Percentiles rank a stretch among this genome's conserved stretches.
Evolutionary conservation across 2,888 invertebrate genomes (phyloP).

Genomic region (Habrosyne pyritoides): DNA sequence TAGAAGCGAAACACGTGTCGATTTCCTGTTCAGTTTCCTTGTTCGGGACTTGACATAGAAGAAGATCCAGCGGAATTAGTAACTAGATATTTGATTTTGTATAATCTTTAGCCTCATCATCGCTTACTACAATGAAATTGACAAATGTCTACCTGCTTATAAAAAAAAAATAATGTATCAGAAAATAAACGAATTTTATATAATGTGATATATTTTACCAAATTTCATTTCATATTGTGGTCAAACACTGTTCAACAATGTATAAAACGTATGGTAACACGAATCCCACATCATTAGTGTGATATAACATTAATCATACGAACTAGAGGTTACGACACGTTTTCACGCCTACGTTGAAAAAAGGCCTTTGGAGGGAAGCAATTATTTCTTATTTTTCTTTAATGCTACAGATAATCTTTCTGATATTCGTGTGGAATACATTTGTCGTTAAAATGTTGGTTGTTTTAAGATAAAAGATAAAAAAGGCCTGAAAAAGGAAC

Average conservation of each 20-base stretch:
- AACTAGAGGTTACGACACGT: slow-evolving; percentile 14
- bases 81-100: too few relatives aligned
- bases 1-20: too few relatives aligned
- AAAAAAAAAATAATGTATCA: too few relatives aligned
- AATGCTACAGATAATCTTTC: not conserved
- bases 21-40: too few relatives aligned
- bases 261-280: not conserved
- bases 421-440: not conserved
- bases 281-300: slow-evolving; percentile 1
- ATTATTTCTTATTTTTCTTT: slow-evolving; percentile 18
- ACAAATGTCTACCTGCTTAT: too few relatives aligned
- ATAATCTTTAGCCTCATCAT: too few relatives aligned
- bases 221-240: too few relatives aligned
- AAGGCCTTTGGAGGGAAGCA: slow-evolving; percentile 24
- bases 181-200: too few relatives aligned
- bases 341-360: slow-evolving; percentile 12
- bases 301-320: slow-evolving; percentile 26
- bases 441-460: not conserved
- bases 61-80: too few relatives aligned
- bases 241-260: not conserved
- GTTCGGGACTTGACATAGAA: too few relatives aligned
- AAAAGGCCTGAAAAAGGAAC: too few relatives aligned
- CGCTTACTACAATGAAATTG: too few relatives aligned
- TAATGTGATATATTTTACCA: not conserved
- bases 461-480: not conserved